These are phyloP conservation scores for Drosophila guanche DNA, from an alignment of 1,140 invertebrate genomes.

Conservation along the genomic window DNA sequence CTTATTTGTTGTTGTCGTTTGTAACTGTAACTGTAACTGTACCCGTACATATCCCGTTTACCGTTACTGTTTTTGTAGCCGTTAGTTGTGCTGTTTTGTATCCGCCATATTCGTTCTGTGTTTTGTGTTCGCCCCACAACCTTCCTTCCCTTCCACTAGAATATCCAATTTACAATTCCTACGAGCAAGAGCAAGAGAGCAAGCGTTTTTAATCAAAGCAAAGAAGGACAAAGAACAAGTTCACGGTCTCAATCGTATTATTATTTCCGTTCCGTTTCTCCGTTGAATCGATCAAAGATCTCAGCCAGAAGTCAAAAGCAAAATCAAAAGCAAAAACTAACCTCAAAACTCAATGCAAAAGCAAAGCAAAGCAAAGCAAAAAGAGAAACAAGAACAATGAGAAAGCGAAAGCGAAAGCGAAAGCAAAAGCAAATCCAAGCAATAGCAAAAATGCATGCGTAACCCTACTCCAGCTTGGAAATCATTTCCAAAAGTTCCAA, in stretches of 20 bases:
- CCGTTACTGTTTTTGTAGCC: conserved; percentile 24
- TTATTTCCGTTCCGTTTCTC: conserved; percentile 58
- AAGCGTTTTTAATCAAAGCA: conserved; percentile 84
- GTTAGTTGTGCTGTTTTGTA: conserved; percentile 16
- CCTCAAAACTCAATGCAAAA: conserved; percentile 15
- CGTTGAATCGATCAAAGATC: conserved; percentile 36
- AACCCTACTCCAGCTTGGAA: conserved; percentile 5
- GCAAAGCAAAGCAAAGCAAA: conserved; percentile 15
- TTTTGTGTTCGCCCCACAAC: neutral
- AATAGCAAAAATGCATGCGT: conserved; percentile 15
- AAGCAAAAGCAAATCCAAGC: conserved; percentile 17
- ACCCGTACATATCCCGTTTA: conserved; percentile 12
- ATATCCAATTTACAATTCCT: neutral
- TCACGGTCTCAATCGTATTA: conserved; percentile 32
- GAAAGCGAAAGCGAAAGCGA: conserved; percentile 36
- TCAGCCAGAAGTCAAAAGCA: conserved; percentile 18
- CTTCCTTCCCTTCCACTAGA: neutral
- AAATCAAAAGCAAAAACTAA: conserved; percentile 24
- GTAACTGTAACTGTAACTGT: conserved; percentile 27
- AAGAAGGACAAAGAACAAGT: conserved; percentile 61
- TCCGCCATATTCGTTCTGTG: conserved; percentile 28
- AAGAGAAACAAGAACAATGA: conserved; percentile 14
- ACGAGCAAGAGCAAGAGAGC: conserved; percentile 55
- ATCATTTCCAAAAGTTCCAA: conserved; percentile 13
- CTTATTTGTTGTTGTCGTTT: conserved; percentile 52